Evolutionary conservation across 2,888 invertebrate genomes (phyloP).

Genomic region (Germaria angustata): DNA sequence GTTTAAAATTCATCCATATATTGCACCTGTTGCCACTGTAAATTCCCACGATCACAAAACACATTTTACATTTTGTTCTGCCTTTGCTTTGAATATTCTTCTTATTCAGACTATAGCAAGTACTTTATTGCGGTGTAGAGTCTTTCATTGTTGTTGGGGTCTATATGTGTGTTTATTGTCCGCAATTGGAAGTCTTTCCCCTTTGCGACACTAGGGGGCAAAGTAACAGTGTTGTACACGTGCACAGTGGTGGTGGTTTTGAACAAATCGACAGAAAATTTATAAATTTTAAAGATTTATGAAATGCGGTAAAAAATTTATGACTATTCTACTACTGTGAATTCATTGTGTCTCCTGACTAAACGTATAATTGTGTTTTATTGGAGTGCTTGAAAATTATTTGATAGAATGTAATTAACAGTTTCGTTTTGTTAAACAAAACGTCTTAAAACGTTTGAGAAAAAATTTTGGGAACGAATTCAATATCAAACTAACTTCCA

Average conservation of each 20-base stretch:
- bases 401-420: no score
- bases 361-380: no score
- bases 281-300: no score
- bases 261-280: no score
- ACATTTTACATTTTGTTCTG: slow-evolving; percentile 25
- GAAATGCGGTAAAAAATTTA: no score
- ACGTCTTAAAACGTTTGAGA: no score
- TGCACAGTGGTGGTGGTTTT: not conserved
- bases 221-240: not conserved
- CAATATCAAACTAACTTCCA: no score
- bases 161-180: slow-evolving; percentile 23
- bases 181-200: slow-evolving; percentile 22
- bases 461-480: no score
- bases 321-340: no score
- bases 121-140: slow-evolving; percentile 17
- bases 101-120: not conserved
- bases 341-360: no score
- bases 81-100: slow-evolving; percentile 12
- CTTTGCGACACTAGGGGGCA: slow-evolving; percentile 20
- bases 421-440: no score
- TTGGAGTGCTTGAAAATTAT: no score
- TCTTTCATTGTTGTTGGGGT: slow-evolving; percentile 6
- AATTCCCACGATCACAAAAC: slow-evolving; percentile 67
- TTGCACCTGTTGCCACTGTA: slow-evolving; percentile 66
- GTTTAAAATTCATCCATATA: slow-evolving; percentile 49